Percentiles rank a stretch among this genome's conserved stretches.
These are phyloP conservation scores for Xiphias gladius DNA, from an alignment of 2,113 vertebrate species.

Conservation along the genomic window DNA sequence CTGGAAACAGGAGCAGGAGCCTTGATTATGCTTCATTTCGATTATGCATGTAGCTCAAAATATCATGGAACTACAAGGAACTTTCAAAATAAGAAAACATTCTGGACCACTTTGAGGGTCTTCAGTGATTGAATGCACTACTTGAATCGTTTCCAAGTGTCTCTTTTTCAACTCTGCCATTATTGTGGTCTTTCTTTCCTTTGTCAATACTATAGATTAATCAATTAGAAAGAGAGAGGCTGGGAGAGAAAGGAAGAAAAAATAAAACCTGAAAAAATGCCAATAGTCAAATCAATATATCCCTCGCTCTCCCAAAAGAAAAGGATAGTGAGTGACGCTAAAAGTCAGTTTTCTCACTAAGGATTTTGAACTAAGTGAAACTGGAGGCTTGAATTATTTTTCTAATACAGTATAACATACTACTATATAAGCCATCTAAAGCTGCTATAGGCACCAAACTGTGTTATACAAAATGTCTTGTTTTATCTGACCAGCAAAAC, in stretches of 20 bases:
- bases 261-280: constrained; percentile 4
- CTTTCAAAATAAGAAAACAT: constrained; percentile 6
- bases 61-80: constrained; percentile 25
- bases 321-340: constrained; percentile 28
- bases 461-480: background rate
- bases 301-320: constrained; percentile 18
- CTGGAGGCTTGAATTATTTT: background rate
- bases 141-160: too few relatives aligned
- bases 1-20: constrained; percentile 8
- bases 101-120: background rate
- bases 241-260: background rate
- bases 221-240: constrained; percentile 11
- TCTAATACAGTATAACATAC: constrained; percentile 11
- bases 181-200: background rate
- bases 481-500: background rate
- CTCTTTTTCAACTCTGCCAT: background rate
- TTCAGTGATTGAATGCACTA: background rate
- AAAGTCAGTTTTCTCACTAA: constrained; percentile 20
- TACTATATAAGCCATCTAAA: background rate
- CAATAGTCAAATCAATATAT: constrained; percentile 32
- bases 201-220: constrained; percentile 19
- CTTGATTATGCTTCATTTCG: constrained; percentile 15
- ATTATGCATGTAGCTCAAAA: constrained; percentile 7
- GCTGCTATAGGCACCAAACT: background rate
- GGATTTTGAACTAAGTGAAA: constrained; percentile 13